A percentile compares a stretch with the other conserved stretches of the same genome.
Evolutionary conservation across 1,140 invertebrate species (phyloP).

Genomic region (Lutraria rhynchaena): DNA sequence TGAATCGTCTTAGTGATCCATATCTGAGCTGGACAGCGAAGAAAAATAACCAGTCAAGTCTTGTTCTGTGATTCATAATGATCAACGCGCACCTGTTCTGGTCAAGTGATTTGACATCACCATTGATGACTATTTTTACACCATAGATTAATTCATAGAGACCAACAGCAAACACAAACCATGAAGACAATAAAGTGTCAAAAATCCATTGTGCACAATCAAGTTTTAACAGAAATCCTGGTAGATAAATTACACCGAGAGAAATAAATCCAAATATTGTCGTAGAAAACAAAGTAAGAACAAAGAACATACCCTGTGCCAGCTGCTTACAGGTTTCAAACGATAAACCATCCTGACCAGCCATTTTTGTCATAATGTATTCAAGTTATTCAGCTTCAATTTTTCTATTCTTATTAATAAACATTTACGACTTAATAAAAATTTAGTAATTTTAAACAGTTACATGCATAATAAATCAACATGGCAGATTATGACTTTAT

Average conservation of each 20-base stretch:
- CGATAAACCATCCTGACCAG: too few relatives aligned
- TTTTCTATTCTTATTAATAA: too few relatives aligned
- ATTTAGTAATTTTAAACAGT: too few relatives aligned
- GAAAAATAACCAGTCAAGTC: conserved; percentile 95
- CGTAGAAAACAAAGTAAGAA: conserved; percentile 2
- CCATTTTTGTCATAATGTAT: too few relatives aligned
- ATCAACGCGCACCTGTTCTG: conserved; percentile 88
- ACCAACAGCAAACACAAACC: conserved; percentile 42
- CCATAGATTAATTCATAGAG: conserved; percentile 85
- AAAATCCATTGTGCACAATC: conserved; percentile 37
- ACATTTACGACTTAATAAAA: too few relatives aligned
- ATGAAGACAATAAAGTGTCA: conserved; percentile 25
- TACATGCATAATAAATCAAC: too few relatives aligned
- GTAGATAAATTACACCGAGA: conserved; percentile 10
- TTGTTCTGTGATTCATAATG: conserved; percentile 93
- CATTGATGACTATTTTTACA: conserved; percentile 88
- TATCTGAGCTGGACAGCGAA: conserved; percentile 91
- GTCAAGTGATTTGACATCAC: conserved; percentile 84
- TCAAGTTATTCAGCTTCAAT: too few relatives aligned
- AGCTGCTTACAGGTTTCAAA: background rate
- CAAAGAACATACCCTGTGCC: conserved; percentile 18
- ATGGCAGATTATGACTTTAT: too few relatives aligned
- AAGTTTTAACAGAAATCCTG: conserved; percentile 7
- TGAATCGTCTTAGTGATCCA: conserved; percentile 86
- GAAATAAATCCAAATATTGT: conserved; percentile 26